Base-by-base conservation (phyloP, 2,888 invertebrate species). In the Lucinisca nassula region DNA sequence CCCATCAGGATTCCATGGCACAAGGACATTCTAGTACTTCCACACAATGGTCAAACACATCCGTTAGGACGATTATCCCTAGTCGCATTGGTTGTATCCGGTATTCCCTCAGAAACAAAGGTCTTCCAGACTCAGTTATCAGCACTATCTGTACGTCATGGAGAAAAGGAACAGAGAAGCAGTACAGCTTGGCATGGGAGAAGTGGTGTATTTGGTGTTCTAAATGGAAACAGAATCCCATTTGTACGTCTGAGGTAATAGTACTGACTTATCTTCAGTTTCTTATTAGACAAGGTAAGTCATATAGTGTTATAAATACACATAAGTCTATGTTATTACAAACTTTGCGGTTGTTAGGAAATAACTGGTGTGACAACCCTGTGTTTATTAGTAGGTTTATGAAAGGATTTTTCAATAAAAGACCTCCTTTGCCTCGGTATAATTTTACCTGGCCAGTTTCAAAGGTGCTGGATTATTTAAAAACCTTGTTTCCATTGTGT, bases 161-260 rank as follows among this genome's bases (percentile, higher is more conserved):
- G 87, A 58, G 80, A 45, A 6, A 38, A 74, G 81, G 79, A 17
- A 84, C 87, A 40, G 24, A 32, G 21, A 86, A 89, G 49, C 85
- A 88, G 37, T 89, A 86, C 17, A 49, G 49, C 8, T 49, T 45
- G 21, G 82, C 82, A 32, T 87, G 87, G 89, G 78, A 51, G 79
- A 79, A 24, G 24, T 89, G 85, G 87, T 49, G 58, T 45, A 27
- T 83, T 80, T 90, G 90, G 83, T 79, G 81, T 82, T 37, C 38
- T 85, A 58, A 32, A 81, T 45, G 82, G 78, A 35, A 61, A 32
- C 49, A 77, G 6, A 27, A 82, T 90, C 73, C 85, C 51, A 30
- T 87, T 81, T n/a, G 24, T 49, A 76, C 77, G 58, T 49, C 67
- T 82, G 79, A 84, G 83, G 55, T 17, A 40, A 72, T 74, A 17